Evolutionary conservation across 2,888 invertebrate species (phyloP), one percentile per base, ranked within the genome.

Genomic region (Dorcus parallelipipedus): DNA sequence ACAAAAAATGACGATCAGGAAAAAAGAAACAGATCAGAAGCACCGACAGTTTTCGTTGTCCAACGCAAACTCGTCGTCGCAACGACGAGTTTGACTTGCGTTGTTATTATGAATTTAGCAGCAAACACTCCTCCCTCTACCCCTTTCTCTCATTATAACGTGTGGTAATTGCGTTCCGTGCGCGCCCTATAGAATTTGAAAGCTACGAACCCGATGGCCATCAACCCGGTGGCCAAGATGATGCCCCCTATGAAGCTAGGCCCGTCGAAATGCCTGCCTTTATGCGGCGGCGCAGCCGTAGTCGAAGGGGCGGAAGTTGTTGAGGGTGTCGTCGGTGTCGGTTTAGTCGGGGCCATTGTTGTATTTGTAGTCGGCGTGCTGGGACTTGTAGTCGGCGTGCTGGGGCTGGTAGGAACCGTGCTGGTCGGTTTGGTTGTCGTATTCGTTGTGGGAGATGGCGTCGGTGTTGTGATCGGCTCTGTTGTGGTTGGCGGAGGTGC

Each of bases 171-270:
- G 67, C 88, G 84, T 76, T 91, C 93, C 58, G 89, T 89, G 72
- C 90, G 87, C 61, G 91, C 88, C 77, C 89, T 91, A 82, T 93
- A 95, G 78, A 93, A 93, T 76, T 93, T 93, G 81, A 89, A 90
- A 40, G 90, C 90, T 71, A 94, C 88, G 78, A 90, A 87, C 2
- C 88, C 87, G 58, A 95, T 88, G 8, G 89, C 92, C 54, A 92
- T 82, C 17, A 94, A 77, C 38, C 92, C 93, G 20, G 88, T 78
- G 7, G 91, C 87, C 58, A 95, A 80, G 33, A 94, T 88, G 60
- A 95, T 93, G 45, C 95, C 95, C 38, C 94, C 95, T 62, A 91
- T 82, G 76, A 91, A 91, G 69, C 90, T 91, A 1, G 89, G 83
- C 2, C 88, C 88, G 75, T 90, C 90, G 70, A 91, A 91, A 47